phyloP scores from a whole-genome alignment of 2,888 invertebrate species.

The Rhingia rostrata region DNA sequence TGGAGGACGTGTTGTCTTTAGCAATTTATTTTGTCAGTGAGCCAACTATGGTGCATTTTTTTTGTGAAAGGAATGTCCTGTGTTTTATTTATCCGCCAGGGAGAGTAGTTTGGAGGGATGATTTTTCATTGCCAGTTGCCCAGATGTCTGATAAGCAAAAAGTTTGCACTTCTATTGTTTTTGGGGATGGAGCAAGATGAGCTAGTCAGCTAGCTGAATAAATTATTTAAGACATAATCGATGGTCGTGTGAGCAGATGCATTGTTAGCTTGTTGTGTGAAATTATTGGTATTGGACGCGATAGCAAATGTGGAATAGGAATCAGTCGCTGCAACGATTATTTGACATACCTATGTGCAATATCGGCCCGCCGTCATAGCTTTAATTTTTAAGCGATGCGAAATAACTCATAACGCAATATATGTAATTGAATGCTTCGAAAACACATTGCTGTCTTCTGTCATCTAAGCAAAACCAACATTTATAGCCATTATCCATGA shows the following conservation, averaged over 20 bases:
- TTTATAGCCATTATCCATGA: no score
- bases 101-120: slow-evolving; percentile 43
- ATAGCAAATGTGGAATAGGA: background rate
- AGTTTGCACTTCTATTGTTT: slow-evolving; percentile 43
- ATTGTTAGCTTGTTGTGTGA: background rate
- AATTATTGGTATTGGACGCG: background rate
- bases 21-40: slow-evolving; percentile 73
- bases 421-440: no score
- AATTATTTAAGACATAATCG: slow-evolving; percentile 40
- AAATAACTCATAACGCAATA: no score
- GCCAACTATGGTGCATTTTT: slow-evolving; percentile 64
- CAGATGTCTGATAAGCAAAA: slow-evolving; percentile 62
- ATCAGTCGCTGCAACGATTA: background rate
- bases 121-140: slow-evolving; percentile 69
- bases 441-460: no score
- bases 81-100: slow-evolving; percentile 56
- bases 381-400: no score
- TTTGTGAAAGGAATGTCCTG: slow-evolving; percentile 42
- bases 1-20: slow-evolving; percentile 71
- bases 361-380: no score
- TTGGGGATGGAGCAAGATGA: slow-evolving; percentile 45
- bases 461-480: no score
- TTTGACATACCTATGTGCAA: no score
- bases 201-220: slow-evolving; percentile 36
- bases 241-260: slow-evolving; percentile 27